Evolutionary conservation across 1,140 invertebrate genomes (phyloP).

Genomic region (Brachionus asplanchnoidis): DNA sequence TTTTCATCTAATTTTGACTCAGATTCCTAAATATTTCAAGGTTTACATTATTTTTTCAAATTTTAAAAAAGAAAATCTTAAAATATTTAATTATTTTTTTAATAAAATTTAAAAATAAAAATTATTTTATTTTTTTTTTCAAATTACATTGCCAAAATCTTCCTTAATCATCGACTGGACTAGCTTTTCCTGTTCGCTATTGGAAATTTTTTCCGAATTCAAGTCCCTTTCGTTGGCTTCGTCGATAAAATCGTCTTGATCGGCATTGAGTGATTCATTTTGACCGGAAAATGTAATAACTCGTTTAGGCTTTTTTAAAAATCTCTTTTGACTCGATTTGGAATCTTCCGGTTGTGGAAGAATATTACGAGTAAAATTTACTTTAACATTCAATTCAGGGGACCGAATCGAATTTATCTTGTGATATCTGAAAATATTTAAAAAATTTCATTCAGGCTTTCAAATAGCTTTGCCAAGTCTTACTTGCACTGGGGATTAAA

Average conservation of each 20-base stretch:
- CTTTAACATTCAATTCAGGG: conserved; percentile 4
- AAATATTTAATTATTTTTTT: neutral
- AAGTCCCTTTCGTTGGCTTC: neutral
- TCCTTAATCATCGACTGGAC: neutral
- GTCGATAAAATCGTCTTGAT: neutral
- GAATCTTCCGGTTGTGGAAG: neutral
- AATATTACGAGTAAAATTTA: conserved; percentile 17
- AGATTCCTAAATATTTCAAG: neutral
- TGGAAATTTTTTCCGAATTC: neutral
- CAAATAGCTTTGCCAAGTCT: neutral
- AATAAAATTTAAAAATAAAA: neutral
- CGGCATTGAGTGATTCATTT: neutral
- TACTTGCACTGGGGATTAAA: conserved; percentile 67
- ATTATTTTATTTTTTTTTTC: neutral
- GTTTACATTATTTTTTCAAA: neutral
- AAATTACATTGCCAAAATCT: neutral
- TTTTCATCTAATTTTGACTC: neutral
- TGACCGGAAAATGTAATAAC: neutral
- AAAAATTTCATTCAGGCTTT: neutral
- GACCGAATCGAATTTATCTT: conserved; percentile 33
- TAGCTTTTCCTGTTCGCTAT: neutral
- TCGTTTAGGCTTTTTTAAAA: neutral
- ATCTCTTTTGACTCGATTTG: neutral
- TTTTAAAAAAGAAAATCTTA: neutral
- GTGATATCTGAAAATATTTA: neutral